phyloP scores from a whole-genome alignment of 2,888 invertebrate species.

The Panzeria rudis region DNA sequence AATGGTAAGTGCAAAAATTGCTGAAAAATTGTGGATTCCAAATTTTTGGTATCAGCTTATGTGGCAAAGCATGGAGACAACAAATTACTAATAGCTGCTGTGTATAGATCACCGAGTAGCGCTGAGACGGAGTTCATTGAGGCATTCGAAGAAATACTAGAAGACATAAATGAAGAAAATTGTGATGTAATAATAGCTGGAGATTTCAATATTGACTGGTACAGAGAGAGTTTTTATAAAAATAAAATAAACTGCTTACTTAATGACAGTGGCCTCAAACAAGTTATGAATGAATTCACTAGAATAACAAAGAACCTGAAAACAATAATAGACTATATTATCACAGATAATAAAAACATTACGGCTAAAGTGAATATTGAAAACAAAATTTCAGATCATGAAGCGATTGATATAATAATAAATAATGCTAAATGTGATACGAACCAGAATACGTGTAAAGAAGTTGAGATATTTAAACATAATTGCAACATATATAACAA shows the following conservation, averaged over 20 bases:
- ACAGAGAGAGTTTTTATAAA: background rate
- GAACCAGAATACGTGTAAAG: background rate
- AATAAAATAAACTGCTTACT: background rate
- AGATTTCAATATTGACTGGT: background rate
- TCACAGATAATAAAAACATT: background rate
- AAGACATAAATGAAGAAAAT: background rate
- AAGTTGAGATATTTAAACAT: background rate
- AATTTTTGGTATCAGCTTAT: no score
- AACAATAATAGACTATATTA: background rate
- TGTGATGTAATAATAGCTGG: background rate
- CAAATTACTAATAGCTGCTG: no score
- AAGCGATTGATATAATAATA: background rate
- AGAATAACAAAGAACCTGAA: background rate
- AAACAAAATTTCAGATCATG: no score
- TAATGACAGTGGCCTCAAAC: background rate
- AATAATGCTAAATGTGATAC: background rate
- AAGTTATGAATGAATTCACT: background rate
- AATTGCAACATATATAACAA: background rate
- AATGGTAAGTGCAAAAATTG: no score
- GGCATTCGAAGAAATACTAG: background rate
- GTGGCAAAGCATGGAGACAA: no score
- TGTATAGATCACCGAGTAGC: no score
- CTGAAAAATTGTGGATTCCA: no score
- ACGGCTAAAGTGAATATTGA: background rate
- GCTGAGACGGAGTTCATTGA: no score